Base-by-base conservation (phyloP, 64 coral and sea anemone species). In the Porites lutea region DNA sequence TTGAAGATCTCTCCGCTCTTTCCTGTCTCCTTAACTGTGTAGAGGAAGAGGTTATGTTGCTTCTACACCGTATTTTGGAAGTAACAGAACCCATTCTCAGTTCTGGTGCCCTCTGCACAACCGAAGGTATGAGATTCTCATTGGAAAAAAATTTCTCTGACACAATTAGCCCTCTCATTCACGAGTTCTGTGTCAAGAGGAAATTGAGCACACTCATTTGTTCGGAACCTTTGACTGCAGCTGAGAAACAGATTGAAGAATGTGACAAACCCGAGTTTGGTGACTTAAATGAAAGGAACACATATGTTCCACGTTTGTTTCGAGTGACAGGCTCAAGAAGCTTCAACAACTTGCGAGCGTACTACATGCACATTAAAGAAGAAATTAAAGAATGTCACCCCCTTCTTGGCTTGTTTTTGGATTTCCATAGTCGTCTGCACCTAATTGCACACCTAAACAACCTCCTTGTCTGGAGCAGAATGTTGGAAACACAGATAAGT, bases 331-430 rank as follows among this genome's bases (percentile, higher is more conserved):
- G n/a, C 3, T 59, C 74, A 61, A 94, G 91, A 72, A 65, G 83
- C 5, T 86, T 85, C 52, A 19, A 88, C 70, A 86, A 90, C 75
- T 67, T 98, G 6, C 86, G 85, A 78, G 69, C 89, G 14, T 77
- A 70, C 18, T 98, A 82, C 45, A 12, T 94, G 48, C 91, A 98
- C 72, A 64, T 27, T 19, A 69, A 72, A 71, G 62, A 84, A 6
- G 65, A 94, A 71, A 48, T 84, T 66, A 90, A 94, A 83, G 66
- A 79, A 51, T 75, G 76, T 59, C 87, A 98, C 64, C 78, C 78
- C 14, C 59, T 98, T 20, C 79, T 98, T 65, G 89, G 92, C 20
- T 72, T 94, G 8, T 94, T 98, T 59, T 55, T 98, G 6, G 89
- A 94, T 62, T 73, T 94, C 47, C 86, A 75, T 83, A 43, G 68